These are phyloP conservation scores for Eidolon helvum DNA, from an alignment of 2,113 vertebrate genomes.

Conservation along the genomic window DNA sequence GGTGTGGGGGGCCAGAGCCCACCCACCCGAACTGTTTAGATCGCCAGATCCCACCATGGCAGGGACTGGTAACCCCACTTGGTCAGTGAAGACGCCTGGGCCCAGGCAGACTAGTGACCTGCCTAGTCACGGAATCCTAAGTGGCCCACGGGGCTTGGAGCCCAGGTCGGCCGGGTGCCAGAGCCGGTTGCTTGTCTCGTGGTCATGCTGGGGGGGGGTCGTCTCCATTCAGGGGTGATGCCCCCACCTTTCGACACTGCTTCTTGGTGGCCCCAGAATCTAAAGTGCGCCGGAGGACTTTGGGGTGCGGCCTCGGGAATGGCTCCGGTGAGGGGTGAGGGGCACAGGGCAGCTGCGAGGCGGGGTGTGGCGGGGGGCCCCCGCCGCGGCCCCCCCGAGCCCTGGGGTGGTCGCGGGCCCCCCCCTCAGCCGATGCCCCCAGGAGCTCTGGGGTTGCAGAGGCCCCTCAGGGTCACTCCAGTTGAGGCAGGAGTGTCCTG, in stretches of 20 bases:
- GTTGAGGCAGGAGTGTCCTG: neutral
- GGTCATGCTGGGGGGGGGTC: too few species aligned
- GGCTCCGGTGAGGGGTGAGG: neutral
- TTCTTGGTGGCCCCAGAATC: neutral
- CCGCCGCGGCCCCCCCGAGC: rapidly evolving
- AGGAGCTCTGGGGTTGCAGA: neutral
- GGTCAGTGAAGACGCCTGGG: neutral
- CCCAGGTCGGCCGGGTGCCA: neutral
- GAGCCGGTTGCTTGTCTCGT: rapidly evolving
- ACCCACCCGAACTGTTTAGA: rapidly evolving
- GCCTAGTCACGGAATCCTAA: rapidly evolving
- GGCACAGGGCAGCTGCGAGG: neutral
- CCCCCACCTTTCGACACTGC: neutral
- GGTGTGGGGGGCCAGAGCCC: rapidly evolving
- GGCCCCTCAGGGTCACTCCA: neutral
- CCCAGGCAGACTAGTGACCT: neutral
- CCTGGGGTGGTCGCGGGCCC: too few species aligned
- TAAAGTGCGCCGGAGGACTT: rapidly evolving
- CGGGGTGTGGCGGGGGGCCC: neutral
- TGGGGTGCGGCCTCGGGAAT: neutral
- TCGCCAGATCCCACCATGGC: too few species aligned
- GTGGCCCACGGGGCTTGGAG: too few species aligned
- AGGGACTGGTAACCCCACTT: rapidly evolving
- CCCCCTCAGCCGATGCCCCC: rapidly evolving
- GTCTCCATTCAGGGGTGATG: rapidly evolving